Conservation (phyloP, 2,113 vertebrate genomes). For the Lepisosteus oculatus region DNA sequence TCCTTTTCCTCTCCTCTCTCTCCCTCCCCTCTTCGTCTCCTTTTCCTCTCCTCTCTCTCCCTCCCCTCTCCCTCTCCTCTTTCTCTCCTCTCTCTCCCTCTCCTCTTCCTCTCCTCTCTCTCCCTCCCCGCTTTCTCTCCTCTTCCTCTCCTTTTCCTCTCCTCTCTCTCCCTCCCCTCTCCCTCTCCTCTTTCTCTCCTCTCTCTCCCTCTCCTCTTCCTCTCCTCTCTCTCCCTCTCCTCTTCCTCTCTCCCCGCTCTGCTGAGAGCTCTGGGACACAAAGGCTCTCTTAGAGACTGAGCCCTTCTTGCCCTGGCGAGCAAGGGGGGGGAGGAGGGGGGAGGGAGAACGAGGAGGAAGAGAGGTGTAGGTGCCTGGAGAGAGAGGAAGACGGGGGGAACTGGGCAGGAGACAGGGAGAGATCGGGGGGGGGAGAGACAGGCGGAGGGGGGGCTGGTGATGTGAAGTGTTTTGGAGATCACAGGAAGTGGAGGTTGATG, state of each 20-base stretch:
- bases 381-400: no score
- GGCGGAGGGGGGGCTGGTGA: no score
- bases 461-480: no score
- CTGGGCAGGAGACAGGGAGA: no score
- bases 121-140: background rate
- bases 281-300: no score
- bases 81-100: constrained; percentile 3
- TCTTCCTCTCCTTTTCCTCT: background rate
- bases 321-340: no score
- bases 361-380: no score
- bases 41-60: constrained; percentile 3
- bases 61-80: background rate
- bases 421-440: no score
- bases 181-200: background rate
- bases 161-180: background rate
- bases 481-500: no score
- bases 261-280: no score
- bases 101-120: background rate
- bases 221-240: background rate
- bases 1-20: background rate
- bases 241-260: background rate
- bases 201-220: constrained; percentile 1
- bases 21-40: background rate
- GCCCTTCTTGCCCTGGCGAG: no score
- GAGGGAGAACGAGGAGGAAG: no score